Base-by-base conservation (phyloP, 2,888 invertebrate genomes). In the Heliconius sara region DNA sequence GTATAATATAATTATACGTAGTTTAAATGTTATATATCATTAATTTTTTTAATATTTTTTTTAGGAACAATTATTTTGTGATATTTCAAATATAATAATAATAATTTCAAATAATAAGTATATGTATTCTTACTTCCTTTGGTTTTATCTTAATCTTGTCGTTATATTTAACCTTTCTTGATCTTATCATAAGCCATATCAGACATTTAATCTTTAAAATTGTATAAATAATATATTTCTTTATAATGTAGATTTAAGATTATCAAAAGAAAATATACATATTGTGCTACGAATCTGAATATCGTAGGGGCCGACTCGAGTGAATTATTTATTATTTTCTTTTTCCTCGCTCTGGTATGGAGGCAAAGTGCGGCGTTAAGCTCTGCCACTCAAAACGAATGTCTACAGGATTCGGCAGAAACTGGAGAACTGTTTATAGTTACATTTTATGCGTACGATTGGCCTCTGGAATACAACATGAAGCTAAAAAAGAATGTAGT, bases 141-240 rank as follows among this genome's bases (percentile, higher is more conserved):
- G 13, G 43, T 65, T 39, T 52, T 67, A 30, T 52, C 52, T 27
- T 30, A 25, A 43, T 43, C 43, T n/a, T 43, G 39, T 68, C 7
- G 43, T 68, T 25, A 43, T 43, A 39, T 68, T 39, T 68, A 68
- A 68, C 68, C 68, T 70, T 70, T 47, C 43, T 70, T 27, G 70
- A 47, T 70, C 9, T 70, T 47, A 70, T 70, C 70, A 47, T 70
- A 70, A 70, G 9, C 43, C 43, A 39, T 47, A 47, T 70, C 25
- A 70, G 13, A 43, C 68, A 25, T 43, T 43, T 43, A 43, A 43
- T 70, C 43, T 47, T 25, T 43, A 25, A 70, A 43, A 3, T 47
- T 70, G 16, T 25, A 70, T 25, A 43, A 70, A 47, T 68, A 39
- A 68, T 70, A 43, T 70, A 70, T 25, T 16, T 43, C 3, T 34